These are phyloP conservation scores for Cyanoliseus patagonus DNA, from an alignment of 2,113 vertebrate species.

Conservation along the genomic window DNA sequence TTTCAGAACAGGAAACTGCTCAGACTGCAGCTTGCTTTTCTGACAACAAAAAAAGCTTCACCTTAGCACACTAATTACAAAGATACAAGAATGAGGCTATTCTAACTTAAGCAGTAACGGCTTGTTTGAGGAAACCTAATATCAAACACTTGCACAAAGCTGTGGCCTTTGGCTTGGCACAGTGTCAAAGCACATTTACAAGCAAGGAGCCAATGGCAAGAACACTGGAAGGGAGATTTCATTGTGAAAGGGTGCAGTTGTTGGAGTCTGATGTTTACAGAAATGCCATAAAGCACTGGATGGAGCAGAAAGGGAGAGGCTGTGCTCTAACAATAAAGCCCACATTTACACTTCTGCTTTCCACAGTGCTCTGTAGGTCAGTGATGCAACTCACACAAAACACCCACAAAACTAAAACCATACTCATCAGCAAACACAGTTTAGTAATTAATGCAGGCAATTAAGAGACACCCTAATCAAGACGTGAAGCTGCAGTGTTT, in stretches of 20 bases:
- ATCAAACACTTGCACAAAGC: not conserved
- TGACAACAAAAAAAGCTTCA: not conserved
- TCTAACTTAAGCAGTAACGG: not conserved
- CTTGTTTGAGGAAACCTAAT: not conserved
- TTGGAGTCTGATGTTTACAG: not conserved
- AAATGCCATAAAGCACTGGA: not conserved
- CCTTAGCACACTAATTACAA: not conserved
- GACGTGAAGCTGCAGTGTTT: fast-evolving
- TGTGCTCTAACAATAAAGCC: not conserved
- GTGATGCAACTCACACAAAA: not conserved
- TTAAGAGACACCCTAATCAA: fast-evolving
- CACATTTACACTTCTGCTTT: not conserved
- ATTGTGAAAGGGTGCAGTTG: not conserved
- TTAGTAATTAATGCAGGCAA: not conserved
- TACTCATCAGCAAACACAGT: fast-evolving
- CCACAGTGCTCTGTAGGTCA: not conserved
- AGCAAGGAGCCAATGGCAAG: not conserved
- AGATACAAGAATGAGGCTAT: not conserved
- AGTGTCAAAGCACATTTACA: not conserved
- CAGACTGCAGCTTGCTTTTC: not conserved
- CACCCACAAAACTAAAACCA: not conserved
- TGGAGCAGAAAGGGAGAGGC: not conserved
- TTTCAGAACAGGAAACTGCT: not conserved
- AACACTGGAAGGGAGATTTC: not conserved
- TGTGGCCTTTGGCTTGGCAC: not conserved